Evolutionary conservation across 2,888 invertebrate genomes (phyloP).

Genomic region (Carabus problematicus): DNA sequence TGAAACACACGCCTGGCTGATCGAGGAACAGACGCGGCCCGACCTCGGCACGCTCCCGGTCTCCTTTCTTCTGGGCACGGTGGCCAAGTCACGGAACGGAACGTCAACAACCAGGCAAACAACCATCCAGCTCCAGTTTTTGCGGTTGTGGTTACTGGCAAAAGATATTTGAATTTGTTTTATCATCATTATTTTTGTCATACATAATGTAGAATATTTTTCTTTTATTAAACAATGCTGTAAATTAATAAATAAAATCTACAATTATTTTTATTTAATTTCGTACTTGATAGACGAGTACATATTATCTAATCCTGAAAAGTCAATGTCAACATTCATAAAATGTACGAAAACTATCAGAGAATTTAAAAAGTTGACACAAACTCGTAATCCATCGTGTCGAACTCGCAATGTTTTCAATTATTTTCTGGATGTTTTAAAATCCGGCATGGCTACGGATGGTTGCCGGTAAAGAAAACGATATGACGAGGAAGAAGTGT

Average conservation of each 20-base stretch:
- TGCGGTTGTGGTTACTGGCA: too few relatives aligned
- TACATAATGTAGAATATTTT: too few relatives aligned
- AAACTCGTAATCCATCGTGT: conserved; percentile 26
- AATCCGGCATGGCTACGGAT: too few relatives aligned
- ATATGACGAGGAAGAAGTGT: conserved; percentile 19
- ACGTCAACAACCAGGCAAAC: too few relatives aligned
- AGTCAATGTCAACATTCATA: background rate
- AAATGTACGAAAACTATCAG: background rate
- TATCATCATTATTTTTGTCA: too few relatives aligned
- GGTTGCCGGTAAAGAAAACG: conserved; percentile 2
- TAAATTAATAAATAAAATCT: background rate
- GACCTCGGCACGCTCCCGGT: too few relatives aligned
- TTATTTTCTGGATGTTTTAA: conserved; percentile 23
- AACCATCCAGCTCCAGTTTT: too few relatives aligned
- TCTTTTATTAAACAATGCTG: background rate
- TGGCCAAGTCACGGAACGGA: too few relatives aligned
- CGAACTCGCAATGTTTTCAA: conserved; percentile 28
- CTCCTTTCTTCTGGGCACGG: too few relatives aligned
- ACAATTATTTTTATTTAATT: background rate
- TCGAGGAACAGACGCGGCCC: too few relatives aligned
- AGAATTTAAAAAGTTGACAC: conserved; percentile 33
- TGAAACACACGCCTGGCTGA: conserved; percentile 58
- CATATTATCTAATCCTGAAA: background rate
- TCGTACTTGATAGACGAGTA: background rate
- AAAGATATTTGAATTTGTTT: too few relatives aligned